A percentile compares a stretch with the other conserved stretches of the same genome.
Conservation (phyloP, 2,113 vertebrate genomes). For the Elanus axillaris region DNA sequence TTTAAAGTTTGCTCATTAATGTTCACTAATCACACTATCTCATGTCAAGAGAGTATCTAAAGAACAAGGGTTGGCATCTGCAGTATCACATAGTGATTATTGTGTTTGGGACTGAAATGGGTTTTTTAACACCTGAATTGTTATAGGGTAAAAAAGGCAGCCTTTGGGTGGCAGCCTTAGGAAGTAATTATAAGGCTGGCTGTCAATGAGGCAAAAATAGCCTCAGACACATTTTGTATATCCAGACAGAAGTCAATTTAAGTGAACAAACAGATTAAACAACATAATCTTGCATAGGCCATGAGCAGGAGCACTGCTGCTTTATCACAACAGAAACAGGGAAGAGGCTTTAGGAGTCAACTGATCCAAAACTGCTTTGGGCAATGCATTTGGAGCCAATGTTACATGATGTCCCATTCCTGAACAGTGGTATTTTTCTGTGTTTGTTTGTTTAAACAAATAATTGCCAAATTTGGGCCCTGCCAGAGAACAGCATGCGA, state of each 20-base stretch:
- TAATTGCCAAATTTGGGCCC: conserved; percentile 8
- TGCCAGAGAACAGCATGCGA: background rate
- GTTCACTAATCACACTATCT: background rate
- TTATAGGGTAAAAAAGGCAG: background rate
- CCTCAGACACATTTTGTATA: background rate
- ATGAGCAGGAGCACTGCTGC: background rate
- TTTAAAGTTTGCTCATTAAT: background rate
- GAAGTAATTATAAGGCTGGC: background rate
- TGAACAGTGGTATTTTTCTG: background rate
- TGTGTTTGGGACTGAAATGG: background rate
- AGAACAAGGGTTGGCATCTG: background rate
- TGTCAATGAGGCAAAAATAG: background rate
- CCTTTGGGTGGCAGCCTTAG: background rate
- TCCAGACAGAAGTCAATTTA: background rate
- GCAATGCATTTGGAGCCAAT: background rate
- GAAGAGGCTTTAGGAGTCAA: background rate
- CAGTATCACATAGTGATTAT: background rate
- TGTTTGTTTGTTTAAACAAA: conserved; percentile 31
- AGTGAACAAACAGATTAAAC: background rate
- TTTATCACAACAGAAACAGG: background rate
- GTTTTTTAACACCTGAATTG: background rate
- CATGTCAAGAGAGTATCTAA: background rate
- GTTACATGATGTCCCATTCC: background rate
- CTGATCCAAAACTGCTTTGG: background rate
- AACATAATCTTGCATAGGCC: background rate